phyloP scores from a whole-genome alignment of 2,888 invertebrate genomes.

The Idaea straminata region DNA sequence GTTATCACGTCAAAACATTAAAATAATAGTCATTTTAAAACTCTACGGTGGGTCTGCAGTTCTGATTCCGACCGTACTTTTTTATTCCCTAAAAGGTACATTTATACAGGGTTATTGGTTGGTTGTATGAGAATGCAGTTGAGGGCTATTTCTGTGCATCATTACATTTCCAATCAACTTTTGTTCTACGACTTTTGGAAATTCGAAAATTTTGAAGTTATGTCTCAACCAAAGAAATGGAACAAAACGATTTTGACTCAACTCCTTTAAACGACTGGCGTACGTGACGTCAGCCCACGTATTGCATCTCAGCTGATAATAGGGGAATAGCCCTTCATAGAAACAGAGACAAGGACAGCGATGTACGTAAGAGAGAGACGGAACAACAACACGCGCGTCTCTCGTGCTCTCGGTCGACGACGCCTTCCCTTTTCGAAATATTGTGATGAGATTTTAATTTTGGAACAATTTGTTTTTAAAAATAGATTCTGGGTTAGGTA shows the following conservation, averaged over 20 bases:
- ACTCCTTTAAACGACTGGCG: constrained; percentile 7
- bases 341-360: constrained; percentile 29
- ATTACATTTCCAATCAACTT: no score
- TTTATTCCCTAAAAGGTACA: neutral
- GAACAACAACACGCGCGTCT: constrained; percentile 40
- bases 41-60: no score
- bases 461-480: neutral
- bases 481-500: neutral
- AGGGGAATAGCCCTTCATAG: constrained; percentile 17
- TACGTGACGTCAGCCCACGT: constrained; percentile 23
- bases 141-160: no score
- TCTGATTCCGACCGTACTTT: neutral
- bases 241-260: neutral
- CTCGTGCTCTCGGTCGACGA: constrained; percentile 28
- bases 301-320: constrained; percentile 15
- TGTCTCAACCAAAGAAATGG: neutral
- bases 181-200: no score
- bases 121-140: neutral
- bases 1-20: no score
- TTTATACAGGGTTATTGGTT: neutral
- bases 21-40: no score
- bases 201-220: no score
- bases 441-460: constrained; percentile 1
- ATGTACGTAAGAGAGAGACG: constrained; percentile 29
- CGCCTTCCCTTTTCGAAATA: constrained; percentile 16